Evolutionary conservation across 2,888 invertebrate genomes (phyloP).

Genomic region (Iselma pallidipennis): DNA sequence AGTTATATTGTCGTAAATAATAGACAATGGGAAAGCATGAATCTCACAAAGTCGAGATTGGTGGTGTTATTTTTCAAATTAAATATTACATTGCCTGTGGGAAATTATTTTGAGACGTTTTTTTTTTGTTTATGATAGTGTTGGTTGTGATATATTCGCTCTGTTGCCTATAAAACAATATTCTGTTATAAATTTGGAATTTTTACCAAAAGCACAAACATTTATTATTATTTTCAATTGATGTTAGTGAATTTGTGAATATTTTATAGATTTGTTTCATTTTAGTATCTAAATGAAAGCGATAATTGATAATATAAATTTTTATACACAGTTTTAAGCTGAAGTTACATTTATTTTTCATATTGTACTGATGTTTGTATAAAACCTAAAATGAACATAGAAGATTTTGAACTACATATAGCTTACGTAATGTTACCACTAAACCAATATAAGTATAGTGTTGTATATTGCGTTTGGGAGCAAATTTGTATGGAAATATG

Average conservation of each 20-base stretch:
- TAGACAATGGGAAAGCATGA: slow-evolving; percentile 7
- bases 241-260: too few relatives aligned
- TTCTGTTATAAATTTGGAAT: neutral
- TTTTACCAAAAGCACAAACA: neutral
- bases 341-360: neutral
- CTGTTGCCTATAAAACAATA: neutral
- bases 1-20: slow-evolving; percentile 13
- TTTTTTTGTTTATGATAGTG: slow-evolving; percentile 9
- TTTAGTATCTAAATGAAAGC: too few relatives aligned
- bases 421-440: neutral
- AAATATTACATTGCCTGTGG: slow-evolving; percentile 25
- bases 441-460: neutral
- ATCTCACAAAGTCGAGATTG: slow-evolving; percentile 10
- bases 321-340: too few relatives aligned
- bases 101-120: slow-evolving; percentile 24
- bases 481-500: neutral
- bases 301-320: too few relatives aligned
- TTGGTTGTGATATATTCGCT: neutral
- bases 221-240: too few relatives aligned
- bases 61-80: slow-evolving; percentile 20
- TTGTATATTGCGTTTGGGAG: neutral
- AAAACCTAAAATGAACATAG: neutral
- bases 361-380: neutral
- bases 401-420: neutral
- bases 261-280: too few relatives aligned